Percentiles rank a stretch among this genome's conserved stretches.
Conservation (phyloP, 2,113 vertebrate species). For the Chascanopsetta lugubris region DNA sequence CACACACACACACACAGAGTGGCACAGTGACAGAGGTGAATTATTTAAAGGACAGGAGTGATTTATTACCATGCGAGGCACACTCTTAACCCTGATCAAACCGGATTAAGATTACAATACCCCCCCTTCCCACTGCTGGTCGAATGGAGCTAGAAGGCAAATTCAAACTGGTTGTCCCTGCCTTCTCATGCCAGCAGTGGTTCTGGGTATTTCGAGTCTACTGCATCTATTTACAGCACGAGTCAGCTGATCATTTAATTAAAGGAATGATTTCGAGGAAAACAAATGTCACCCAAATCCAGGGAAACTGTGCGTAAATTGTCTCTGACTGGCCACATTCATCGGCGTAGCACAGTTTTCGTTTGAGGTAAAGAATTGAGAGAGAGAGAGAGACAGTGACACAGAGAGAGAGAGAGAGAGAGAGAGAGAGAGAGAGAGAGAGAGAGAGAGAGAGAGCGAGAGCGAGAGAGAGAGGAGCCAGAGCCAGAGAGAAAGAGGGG, state of each 20-base stretch:
- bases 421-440: slow-evolving; percentile 32
- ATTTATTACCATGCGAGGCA: slow-evolving; percentile 76
- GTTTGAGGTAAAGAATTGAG: slow-evolving; percentile 62
- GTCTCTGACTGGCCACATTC: slow-evolving; percentile 31
- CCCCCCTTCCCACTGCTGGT: slow-evolving; percentile 70
- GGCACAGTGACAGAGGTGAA: slow-evolving; percentile 72
- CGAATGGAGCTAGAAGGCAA: slow-evolving; percentile 62
- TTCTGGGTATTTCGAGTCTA: slow-evolving; percentile 71
- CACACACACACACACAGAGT: slow-evolving; percentile 32
- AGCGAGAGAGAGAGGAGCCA: slow-evolving; percentile 60
- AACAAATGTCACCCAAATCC: slow-evolving; percentile 57
- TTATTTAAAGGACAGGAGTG: slow-evolving; percentile 81
- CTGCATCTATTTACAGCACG: slow-evolving; percentile 69
- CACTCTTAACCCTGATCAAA: slow-evolving; percentile 82
- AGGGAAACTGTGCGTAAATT: slow-evolving; percentile 46
- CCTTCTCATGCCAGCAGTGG: slow-evolving; percentile 51
- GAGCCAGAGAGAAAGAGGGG: slow-evolving; percentile 23
- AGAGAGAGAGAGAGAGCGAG: slow-evolving; percentile 36
- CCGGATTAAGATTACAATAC: slow-evolving; percentile 82
- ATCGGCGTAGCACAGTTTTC: slow-evolving; percentile 51
- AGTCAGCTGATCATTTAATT: slow-evolving; percentile 78
- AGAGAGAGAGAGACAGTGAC: slow-evolving; percentile 27
- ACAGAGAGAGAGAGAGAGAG: slow-evolving; percentile 42
- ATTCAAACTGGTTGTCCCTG: slow-evolving; percentile 64
- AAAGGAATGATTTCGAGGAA: slow-evolving; percentile 75